Evolutionary conservation across 1,140 invertebrate genomes (phyloP).

Genomic region (Drosophila truncata): DNA sequence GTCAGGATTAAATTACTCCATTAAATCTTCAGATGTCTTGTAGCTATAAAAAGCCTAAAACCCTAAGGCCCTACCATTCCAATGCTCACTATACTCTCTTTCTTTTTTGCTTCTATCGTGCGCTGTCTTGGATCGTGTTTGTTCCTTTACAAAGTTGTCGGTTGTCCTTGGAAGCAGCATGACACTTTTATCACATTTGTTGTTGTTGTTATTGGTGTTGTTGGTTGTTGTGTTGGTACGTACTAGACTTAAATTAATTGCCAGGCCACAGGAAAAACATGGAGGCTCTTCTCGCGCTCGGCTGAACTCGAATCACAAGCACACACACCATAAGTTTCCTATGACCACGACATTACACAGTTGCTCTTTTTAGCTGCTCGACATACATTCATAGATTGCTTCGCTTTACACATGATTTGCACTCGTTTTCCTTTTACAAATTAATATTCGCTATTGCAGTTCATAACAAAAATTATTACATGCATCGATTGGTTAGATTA

Average conservation of each 20-base stretch:
- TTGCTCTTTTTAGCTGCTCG: constrained; percentile 44
- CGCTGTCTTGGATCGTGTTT: constrained; percentile 37
- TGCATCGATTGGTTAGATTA: constrained; percentile 55
- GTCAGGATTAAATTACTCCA: not conserved
- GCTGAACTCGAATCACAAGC: not conserved
- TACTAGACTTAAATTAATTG: constrained; percentile 78
- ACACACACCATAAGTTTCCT: not conserved
- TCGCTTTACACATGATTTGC: constrained; percentile 66
- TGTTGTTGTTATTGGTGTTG: constrained; percentile 51
- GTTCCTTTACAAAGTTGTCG: constrained; percentile 30
- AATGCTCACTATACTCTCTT: constrained; percentile 13
- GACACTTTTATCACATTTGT: constrained; percentile 79
- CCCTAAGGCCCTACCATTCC: constrained; percentile 15
- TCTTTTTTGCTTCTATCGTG: constrained; percentile 27
- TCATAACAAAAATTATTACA: constrained; percentile 71
- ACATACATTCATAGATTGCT: constrained; percentile 71
- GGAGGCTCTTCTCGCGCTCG: not conserved
- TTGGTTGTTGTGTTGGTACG: constrained; percentile 73
- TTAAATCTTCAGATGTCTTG: not conserved
- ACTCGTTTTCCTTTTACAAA: constrained; percentile 60
- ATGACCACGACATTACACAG: constrained; percentile 46
- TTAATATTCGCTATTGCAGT: constrained; percentile 75
- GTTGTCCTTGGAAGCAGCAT: constrained; percentile 74
- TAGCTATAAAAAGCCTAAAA: constrained; percentile 12
- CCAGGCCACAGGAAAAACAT: constrained; percentile 37